phyloP scores from a whole-genome alignment of 2,888 invertebrate species.

The Caenorhabditis angaria region DNA sequence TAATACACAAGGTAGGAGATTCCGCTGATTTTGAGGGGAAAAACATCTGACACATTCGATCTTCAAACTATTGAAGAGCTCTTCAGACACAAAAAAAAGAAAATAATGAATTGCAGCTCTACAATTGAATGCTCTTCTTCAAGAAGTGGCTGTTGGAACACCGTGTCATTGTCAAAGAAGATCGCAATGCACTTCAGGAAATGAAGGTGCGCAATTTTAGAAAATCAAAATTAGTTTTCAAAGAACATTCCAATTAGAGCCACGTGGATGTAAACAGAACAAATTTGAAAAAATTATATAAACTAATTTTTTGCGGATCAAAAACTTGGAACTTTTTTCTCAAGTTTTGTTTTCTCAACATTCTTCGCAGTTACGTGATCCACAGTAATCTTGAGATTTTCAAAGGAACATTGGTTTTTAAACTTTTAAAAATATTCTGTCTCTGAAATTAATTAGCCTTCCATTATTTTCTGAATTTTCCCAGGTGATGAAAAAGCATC shows the following conservation, averaged over 20 bases:
- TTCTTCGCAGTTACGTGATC: no score
- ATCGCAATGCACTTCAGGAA: conserved; percentile 64
- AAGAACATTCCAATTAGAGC: no score
- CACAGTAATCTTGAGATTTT: no score
- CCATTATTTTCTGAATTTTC: no score
- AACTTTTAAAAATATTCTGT: no score
- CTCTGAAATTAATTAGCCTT: no score
- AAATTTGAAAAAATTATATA: no score
- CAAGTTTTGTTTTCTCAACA: no score
- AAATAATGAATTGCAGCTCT: conserved; percentile 53
- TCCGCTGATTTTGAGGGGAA: not conserved
- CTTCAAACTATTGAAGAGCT: not conserved
- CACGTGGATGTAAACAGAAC: no score
- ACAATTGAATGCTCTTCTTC: conserved; percentile 62
- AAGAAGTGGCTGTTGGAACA: conserved; percentile 64
- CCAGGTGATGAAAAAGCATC: conserved; percentile 21
- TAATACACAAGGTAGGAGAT: conserved; percentile 63
- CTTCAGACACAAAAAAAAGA: not conserved
- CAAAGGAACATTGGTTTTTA: no score
- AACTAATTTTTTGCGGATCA: no score
- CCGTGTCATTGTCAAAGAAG: conserved; percentile 70
- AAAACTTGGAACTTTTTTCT: no score
- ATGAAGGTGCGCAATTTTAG: conserved; percentile 24
- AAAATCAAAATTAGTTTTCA: not conserved
- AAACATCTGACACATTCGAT: not conserved